A percentile compares a stretch with the other conserved stretches of the same genome.
Evolutionary conservation across 1,140 invertebrate genomes (phyloP).

Genomic region (Drosophila hydei): DNA sequence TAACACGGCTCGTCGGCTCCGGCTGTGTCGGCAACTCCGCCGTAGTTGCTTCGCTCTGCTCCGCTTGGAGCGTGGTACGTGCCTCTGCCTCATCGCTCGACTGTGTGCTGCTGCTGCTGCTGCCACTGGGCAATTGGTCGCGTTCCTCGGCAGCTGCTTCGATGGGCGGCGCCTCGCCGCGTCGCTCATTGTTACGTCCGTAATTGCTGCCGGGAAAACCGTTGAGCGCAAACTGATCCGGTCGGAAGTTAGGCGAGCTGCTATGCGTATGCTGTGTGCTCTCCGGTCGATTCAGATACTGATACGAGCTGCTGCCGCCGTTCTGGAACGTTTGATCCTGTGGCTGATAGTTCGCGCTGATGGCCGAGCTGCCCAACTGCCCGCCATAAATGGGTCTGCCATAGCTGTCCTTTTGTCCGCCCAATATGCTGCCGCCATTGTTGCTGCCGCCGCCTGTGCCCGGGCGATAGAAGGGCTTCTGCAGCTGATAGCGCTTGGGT

Average conservation of each 20-base stretch:
- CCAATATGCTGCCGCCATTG: constrained; percentile 31
- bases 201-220: constrained; percentile 78
- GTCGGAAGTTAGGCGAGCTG: constrained; percentile 70
- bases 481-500: constrained; percentile 79
- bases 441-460: constrained; percentile 27
- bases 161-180: constrained; percentile 71
- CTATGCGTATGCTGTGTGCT: constrained; percentile 65
- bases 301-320: constrained; percentile 67
- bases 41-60: constrained; percentile 38
- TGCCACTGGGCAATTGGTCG: constrained; percentile 44
- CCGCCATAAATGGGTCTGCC: constrained; percentile 73
- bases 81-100: constrained; percentile 63
- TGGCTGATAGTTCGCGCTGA: constrained; percentile 72
- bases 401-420: constrained; percentile 72
- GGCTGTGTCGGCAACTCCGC: constrained; percentile 46
- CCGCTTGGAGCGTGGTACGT: constrained; percentile 65
- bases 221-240: constrained; percentile 74
- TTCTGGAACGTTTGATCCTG: constrained; percentile 67
- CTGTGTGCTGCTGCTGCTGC: constrained; percentile 77
- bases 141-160: constrained; percentile 56
- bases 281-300: constrained; percentile 80
- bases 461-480: constrained; percentile 79
- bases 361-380: constrained; percentile 57
- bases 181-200: constrained; percentile 78
- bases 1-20: constrained; percentile 27